Percentiles rank a stretch among this genome's conserved stretches.
Evolutionary conservation across 2,888 invertebrate genomes (phyloP).

Genomic region (Colletes collaris): DNA sequence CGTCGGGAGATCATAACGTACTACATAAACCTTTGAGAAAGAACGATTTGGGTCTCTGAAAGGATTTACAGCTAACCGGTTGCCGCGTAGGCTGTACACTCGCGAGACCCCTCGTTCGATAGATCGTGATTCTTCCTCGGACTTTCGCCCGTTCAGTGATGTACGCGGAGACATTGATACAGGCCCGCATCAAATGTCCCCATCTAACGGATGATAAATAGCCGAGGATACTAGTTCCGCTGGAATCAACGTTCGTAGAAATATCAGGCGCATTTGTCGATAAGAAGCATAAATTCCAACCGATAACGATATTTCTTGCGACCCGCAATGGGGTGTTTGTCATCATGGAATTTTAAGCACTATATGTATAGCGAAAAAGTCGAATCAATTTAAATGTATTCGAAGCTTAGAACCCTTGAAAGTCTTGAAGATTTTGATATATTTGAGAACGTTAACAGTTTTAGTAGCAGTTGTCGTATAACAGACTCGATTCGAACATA

Average conservation of each 20-base stretch:
- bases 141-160: constrained; percentile 60
- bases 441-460: too few relatives aligned
- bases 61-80: constrained; percentile 66
- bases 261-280: constrained; percentile 1
- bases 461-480: too few relatives aligned
- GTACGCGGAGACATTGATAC: constrained; percentile 41
- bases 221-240: constrained; percentile 1
- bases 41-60: constrained; percentile 54
- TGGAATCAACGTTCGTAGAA: not conserved
- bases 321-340: not conserved
- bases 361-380: too few relatives aligned
- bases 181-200: constrained; percentile 24
- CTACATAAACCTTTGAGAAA: constrained; percentile 29
- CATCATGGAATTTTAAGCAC: too few relatives aligned
- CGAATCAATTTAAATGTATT: too few relatives aligned
- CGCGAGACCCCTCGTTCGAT: constrained; percentile 46
- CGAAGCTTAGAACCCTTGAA: too few relatives aligned
- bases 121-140: constrained; percentile 54
- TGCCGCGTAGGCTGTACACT: constrained; percentile 54
- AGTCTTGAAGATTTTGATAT: too few relatives aligned
- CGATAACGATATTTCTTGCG: not conserved
- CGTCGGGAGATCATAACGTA: constrained; percentile 19
- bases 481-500: too few relatives aligned
- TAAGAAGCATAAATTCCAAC: not conserved
- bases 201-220: constrained; percentile 3